Evolutionary conservation across 2,888 invertebrate species (phyloP).

Genomic region (Limnephilus lunatus): DNA sequence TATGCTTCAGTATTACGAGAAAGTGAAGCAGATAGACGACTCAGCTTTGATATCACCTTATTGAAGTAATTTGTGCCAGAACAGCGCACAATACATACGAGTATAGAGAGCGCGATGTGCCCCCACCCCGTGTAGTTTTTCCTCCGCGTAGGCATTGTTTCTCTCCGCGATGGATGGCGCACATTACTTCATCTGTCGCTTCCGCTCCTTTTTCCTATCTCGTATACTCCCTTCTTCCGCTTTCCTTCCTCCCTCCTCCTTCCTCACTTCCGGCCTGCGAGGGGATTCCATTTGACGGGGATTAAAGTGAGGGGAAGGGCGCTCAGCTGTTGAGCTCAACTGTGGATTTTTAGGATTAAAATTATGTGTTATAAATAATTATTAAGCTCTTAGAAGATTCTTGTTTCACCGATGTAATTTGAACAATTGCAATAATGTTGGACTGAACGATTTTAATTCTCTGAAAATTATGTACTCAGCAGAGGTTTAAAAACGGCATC

Average conservation of each 20-base stretch:
- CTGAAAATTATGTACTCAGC: too few relatives aligned
- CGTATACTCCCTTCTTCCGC: neutral
- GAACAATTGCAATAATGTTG: too few relatives aligned
- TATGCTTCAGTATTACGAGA: neutral
- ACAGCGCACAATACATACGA: neutral
- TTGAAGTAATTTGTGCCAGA: slow-evolving; percentile 38
- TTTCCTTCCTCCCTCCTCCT: neutral
- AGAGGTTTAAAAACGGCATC: too few relatives aligned
- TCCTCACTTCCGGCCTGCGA: neutral
- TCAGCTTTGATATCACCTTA: slow-evolving; percentile 26
- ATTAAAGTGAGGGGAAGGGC: neutral
- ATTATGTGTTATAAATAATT: neutral
- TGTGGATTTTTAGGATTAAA: neutral
- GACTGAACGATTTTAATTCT: too few relatives aligned
- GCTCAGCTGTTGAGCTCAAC: neutral
- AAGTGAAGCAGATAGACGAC: neutral
- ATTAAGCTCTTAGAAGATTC: neutral
- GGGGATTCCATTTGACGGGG: neutral
- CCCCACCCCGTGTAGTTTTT: slow-evolving; percentile 44
- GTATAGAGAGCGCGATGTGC: neutral
- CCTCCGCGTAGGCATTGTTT: slow-evolving; percentile 54
- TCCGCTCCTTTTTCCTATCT: slow-evolving; percentile 30
- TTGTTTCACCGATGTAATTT: too few relatives aligned
- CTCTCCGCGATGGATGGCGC: slow-evolving; percentile 52
- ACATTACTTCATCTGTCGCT: slow-evolving; percentile 62